Percentiles rank a stretch among this genome's conserved stretches.
Conservation (phyloP, 2,797 vertebrate species). For the Gymnocypris eckloni region DNA sequence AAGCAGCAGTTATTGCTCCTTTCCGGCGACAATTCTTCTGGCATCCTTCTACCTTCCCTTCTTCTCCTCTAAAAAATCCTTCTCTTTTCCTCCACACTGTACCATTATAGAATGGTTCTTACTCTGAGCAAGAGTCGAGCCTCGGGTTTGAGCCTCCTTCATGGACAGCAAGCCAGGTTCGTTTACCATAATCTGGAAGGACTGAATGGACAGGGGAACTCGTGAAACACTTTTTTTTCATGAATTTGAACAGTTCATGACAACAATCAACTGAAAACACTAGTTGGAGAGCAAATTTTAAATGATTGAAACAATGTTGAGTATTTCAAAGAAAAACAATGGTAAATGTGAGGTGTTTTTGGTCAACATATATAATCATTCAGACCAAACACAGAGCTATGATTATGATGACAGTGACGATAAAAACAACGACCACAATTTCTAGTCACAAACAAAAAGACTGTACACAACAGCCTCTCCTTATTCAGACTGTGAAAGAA, state of each 20-base stretch:
- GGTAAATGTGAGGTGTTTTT: neutral
- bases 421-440: slow-evolving; percentile 51
- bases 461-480: slow-evolving; percentile 54
- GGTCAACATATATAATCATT: neutral
- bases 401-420: slow-evolving; percentile 58
- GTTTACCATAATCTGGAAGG: no score
- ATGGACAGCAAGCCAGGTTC: no score
- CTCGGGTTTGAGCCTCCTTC: no score
- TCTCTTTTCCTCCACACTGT: no score
- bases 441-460: slow-evolving; percentile 49
- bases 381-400: slow-evolving; percentile 14
- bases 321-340: neutral
- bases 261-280: neutral
- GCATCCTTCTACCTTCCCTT: no score
- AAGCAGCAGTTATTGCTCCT: no score
- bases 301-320: neutral
- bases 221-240: no score
- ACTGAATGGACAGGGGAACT: no score
- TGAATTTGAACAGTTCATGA: neutral
- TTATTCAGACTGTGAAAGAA: slow-evolving; percentile 62
- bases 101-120: no score
- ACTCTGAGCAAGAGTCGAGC: no score
- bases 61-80: no score
- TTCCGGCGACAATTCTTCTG: no score
- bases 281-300: neutral